A percentile compares a stretch with the other conserved stretches of the same genome.
Evolutionary conservation across 1,140 invertebrate genomes (phyloP).

Genomic region (Tribolium madens): DNA sequence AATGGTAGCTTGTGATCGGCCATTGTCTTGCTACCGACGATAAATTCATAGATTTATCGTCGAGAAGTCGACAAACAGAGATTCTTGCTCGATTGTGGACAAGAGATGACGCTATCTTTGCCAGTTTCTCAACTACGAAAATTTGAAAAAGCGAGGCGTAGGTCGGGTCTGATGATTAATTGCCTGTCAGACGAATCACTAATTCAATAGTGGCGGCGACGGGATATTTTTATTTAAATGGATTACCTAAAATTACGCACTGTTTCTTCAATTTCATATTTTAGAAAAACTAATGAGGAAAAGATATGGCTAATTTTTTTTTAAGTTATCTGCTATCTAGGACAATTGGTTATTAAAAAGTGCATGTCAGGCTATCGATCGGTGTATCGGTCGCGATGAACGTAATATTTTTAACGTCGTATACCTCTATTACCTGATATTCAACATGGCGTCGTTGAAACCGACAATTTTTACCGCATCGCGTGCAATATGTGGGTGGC

Average conservation of each 20-base stretch:
- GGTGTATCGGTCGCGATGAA: constrained; percentile 7
- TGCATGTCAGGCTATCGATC: neutral
- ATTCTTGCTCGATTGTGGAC: neutral
- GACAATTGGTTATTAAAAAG: constrained; percentile 32
- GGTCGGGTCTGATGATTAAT: too few relatives aligned
- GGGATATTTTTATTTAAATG: too few relatives aligned
- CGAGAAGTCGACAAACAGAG: neutral
- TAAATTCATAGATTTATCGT: constrained; percentile 5
- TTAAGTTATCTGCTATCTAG: too few relatives aligned
- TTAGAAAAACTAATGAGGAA: too few relatives aligned
- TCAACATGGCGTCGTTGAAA: constrained; percentile 13
- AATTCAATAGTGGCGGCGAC: too few relatives aligned
- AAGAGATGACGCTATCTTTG: neutral
- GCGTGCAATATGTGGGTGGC: constrained; percentile 40
- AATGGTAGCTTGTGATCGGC: constrained; percentile 22
- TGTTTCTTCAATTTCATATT: too few relatives aligned
- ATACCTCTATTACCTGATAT: constrained; percentile 27
- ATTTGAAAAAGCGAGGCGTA: neutral
- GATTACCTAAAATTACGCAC: too few relatives aligned
- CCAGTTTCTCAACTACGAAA: neutral
- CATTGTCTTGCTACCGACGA: constrained; percentile 3
- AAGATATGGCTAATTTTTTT: too few relatives aligned
- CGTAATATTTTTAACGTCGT: constrained; percentile 19
- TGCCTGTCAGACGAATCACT: neutral
- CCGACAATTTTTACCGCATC: constrained; percentile 33